phyloP scores from a whole-genome alignment of 2,888 invertebrate species.

The Pachliopta kotzebuea region DNA sequence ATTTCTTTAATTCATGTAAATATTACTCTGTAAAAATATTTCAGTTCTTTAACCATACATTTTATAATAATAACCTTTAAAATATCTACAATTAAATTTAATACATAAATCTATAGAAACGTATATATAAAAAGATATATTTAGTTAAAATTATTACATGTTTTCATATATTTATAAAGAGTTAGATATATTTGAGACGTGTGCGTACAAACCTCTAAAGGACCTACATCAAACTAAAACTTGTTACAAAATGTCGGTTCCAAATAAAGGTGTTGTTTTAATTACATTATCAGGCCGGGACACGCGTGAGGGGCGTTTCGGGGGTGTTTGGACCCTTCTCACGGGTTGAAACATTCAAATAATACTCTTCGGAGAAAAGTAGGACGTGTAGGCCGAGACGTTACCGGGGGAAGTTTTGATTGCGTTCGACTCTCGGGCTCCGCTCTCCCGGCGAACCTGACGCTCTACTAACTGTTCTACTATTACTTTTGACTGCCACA shows the following conservation, averaged over 20 bases:
- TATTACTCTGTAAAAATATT: no score
- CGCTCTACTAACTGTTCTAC: background rate
- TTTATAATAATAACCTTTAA: no score
- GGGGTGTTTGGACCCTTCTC: conserved; percentile 67
- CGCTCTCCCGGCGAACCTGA: conserved; percentile 59
- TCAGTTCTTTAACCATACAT: no score
- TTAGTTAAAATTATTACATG: no score
- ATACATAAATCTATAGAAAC: no score
- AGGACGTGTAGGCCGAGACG: conserved; percentile 43
- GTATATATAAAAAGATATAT: no score
- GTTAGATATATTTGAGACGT: background rate
- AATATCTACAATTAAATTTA: no score
- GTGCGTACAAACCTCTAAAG: conserved; percentile 32
- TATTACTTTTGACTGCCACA: conserved; percentile 12
- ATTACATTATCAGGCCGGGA: conserved; percentile 77
- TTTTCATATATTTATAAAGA: background rate
- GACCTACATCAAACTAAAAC: conserved; percentile 50
- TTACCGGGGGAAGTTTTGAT: conserved; percentile 63
- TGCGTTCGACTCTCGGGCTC: conserved; percentile 67
- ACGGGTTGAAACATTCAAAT: conserved; percentile 78
- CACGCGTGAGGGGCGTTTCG: conserved; percentile 59
- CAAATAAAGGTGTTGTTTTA: conserved; percentile 80
- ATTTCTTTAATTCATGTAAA: no score
- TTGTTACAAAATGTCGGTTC: conserved; percentile 58
- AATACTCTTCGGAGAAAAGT: conserved; percentile 74